A percentile compares a stretch with the other conserved stretches of the same genome.
Conservation (phyloP, 2,888 invertebrate species). For the Rhingia campestris region DNA sequence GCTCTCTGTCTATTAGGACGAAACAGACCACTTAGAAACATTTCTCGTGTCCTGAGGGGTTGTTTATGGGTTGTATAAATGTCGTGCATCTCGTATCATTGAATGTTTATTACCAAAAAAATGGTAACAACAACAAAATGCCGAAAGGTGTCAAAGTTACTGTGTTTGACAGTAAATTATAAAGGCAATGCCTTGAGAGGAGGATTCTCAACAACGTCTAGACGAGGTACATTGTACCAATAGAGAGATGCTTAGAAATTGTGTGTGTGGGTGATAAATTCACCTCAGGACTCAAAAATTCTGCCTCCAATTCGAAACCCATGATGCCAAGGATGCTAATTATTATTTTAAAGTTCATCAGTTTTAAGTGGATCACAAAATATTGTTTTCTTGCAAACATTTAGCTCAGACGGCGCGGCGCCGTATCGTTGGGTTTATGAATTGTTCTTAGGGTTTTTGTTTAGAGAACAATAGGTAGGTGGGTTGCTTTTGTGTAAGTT, state of each 20-base stretch:
- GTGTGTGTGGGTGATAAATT: not conserved
- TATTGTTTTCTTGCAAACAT: not conserved
- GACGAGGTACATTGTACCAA: not conserved
- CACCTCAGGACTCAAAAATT: not conserved
- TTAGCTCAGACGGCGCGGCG: not conserved
- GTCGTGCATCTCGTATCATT: constrained; percentile 25
- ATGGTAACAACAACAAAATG: constrained; percentile 12
- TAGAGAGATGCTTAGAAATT: not conserved
- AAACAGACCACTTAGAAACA: constrained; percentile 49
- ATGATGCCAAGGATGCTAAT: constrained; percentile 22
- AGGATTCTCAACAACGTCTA: constrained; percentile 28
- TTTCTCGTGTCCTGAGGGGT: constrained; percentile 18
- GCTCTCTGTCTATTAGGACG: constrained; percentile 36
- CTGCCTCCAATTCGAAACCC: too few relatives aligned
- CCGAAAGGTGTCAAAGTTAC: constrained; percentile 31
- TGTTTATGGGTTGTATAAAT: constrained; percentile 30
- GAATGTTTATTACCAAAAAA: constrained; percentile 28
- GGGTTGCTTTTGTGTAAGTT: not conserved
- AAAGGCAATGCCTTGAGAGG: constrained; percentile 16
- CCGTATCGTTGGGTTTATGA: not conserved
- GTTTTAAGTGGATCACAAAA: constrained; percentile 54
- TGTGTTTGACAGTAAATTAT: constrained; percentile 35
- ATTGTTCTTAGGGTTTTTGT: not conserved
- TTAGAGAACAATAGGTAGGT: not conserved
- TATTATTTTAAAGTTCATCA: constrained; percentile 54